Evolutionary conservation across 2,888 invertebrate genomes (phyloP).

Genomic region (Scaptodrosophila latifasciaeformis): DNA sequence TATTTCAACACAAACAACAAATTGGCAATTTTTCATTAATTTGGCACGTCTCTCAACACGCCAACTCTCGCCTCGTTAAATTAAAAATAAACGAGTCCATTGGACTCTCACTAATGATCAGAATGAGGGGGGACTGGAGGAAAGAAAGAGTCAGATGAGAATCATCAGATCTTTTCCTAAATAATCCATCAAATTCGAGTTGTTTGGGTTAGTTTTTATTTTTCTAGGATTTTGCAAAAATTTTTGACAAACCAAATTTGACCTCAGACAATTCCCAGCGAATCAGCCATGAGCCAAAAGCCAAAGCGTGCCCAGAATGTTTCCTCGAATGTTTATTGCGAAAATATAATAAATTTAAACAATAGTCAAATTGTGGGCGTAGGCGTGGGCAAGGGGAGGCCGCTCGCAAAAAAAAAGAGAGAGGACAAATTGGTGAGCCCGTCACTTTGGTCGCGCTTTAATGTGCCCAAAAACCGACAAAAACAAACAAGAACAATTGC

Average conservation of each 20-base stretch:
- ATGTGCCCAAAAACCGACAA: slow-evolving; percentile 33
- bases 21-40: slow-evolving; percentile 30
- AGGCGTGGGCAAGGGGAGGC: no score
- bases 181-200: slow-evolving; percentile 1
- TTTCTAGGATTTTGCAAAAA: slow-evolving; percentile 42
- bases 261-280: slow-evolving; percentile 17
- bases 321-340: slow-evolving; percentile 38
- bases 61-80: no score
- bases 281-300: no score
- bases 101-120: no score
- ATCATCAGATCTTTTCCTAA: no score
- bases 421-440: slow-evolving; percentile 10
- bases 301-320: slow-evolving; percentile 8
- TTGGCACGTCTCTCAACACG: no score
- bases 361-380: slow-evolving; percentile 49
- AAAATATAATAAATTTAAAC: slow-evolving; percentile 43
- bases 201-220: slow-evolving; percentile 23
- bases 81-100: no score
- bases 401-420: no score
- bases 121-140: no score
- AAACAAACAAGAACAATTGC: slow-evolving; percentile 53
- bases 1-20: slow-evolving; percentile 35
- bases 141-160: no score
- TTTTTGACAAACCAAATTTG: slow-evolving; percentile 57
- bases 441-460: slow-evolving; percentile 44